phyloP scores from a whole-genome alignment of 1,140 invertebrate species.

The Trichonephila clavipes region DNA sequence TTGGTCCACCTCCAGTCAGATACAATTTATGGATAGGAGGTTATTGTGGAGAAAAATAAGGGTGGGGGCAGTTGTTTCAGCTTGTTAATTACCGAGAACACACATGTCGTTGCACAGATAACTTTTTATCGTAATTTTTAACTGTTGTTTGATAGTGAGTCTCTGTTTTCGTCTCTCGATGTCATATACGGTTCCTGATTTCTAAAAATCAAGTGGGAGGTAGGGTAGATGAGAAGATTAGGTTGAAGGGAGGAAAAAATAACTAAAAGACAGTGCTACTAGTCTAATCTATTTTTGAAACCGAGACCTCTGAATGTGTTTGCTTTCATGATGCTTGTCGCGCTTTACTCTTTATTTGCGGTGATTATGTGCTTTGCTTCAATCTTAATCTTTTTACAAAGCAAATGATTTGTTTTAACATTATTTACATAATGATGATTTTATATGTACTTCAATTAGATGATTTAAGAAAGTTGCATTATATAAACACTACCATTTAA shows the following conservation, averaged over 20 bases:
- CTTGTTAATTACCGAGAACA: slow-evolving; percentile 18
- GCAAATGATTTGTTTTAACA: too few relatives aligned
- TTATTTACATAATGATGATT: too few relatives aligned
- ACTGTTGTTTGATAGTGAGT: background rate
- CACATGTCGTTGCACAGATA: background rate
- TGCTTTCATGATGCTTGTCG: background rate
- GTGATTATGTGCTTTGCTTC: background rate
- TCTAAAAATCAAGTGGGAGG: background rate
- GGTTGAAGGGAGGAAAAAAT: background rate
- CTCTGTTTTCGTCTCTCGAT: background rate
- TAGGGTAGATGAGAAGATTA: background rate
- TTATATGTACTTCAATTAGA: too few relatives aligned
- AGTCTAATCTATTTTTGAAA: background rate
- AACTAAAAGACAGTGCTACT: background rate
- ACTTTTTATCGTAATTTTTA: background rate
- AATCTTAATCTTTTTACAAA: background rate
- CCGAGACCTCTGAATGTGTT: background rate
- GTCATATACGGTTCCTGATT: background rate
- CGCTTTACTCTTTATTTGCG: background rate
- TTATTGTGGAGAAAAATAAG: background rate
- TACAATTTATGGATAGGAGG: background rate
- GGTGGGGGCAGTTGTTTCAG: background rate
- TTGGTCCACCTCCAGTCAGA: background rate
- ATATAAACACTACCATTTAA: too few relatives aligned
- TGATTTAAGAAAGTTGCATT: too few relatives aligned